Base-by-base conservation (phyloP, 2,113 vertebrate species). In the Petrocephalus microphthalmus region DNA sequence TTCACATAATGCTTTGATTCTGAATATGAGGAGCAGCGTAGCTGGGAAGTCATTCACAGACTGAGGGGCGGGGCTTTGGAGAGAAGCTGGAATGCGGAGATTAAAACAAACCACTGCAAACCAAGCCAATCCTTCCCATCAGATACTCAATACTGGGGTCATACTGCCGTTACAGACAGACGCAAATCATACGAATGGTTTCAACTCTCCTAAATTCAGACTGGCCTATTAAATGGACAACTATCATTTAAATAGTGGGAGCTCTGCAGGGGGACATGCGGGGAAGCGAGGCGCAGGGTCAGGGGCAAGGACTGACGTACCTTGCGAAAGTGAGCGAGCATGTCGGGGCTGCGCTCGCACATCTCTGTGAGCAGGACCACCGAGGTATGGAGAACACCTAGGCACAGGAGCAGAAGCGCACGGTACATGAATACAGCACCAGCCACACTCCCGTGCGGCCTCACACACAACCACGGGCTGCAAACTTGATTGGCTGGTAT, bases 331-430 rank as follows among this genome's bases (percentile, higher is more conserved):
- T 99, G 98, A 89, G 97, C 95, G 84, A 99, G 96, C 98, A 99
- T 99, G 93, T 99, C 98, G 87, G 98, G 98, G 94, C 97, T 99
- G 94, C 98, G 96, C 95, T 99, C 98, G 93, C 98, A 99, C 98
- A 99, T 99, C 94, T 99, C 98, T 91, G 98, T 99, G 92, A 99
- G 97, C 49, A 99, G 97, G 90, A 99, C 98, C 90, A 99, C 98
- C 60, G 98, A 99, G 74, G 98, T 99, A 92, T 99, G 98, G 92
- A 99, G 97, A 94, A 99, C 98, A 94, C 98, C 98, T 99, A 92
- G n/a, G 54, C 47, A 56, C 1, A 85, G 86, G 52, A 17, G 42
- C 19, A 89, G 2, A 25, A 25, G 87, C 19, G 54, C 22, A 7
- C 25, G 22, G 42, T 42, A 42, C 42, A 42, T 42, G 25, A 81